Evolutionary conservation across 2,113 vertebrate genomes (phyloP).

Genomic region (Chloebia gouldiae): DNA sequence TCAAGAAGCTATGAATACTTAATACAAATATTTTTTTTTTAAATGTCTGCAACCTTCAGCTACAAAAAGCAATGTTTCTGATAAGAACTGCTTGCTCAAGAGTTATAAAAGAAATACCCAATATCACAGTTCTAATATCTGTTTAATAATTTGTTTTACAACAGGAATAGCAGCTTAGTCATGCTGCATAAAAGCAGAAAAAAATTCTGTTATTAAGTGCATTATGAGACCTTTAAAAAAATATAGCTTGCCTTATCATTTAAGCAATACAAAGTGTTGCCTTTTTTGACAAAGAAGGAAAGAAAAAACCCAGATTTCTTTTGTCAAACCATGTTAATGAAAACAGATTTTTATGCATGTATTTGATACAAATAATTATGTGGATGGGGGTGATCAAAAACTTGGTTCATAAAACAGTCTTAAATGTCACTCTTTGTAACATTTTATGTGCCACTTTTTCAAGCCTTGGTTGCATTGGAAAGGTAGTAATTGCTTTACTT

Average conservation of each 20-base stretch:
- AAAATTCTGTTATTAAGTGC: not conserved
- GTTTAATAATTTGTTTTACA: constrained; percentile 8
- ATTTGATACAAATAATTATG: not conserved
- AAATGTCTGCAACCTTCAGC: not conserved
- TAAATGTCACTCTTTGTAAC: not conserved
- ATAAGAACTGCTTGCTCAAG: not conserved
- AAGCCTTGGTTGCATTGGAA: not conserved
- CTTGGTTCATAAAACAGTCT: not conserved
- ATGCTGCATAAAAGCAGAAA: not conserved
- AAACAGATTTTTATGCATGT: not conserved
- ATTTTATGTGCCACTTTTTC: not conserved
- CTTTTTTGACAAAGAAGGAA: not conserved
- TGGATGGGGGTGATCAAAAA: not conserved
- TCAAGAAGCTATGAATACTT: not conserved
- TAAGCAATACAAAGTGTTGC: not conserved
- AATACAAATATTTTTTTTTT: not conserved
- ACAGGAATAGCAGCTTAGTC: constrained; percentile 26
- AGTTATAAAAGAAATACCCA: not conserved
- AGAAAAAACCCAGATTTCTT: not conserved
- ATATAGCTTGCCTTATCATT: not conserved
- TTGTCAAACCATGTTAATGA: not conserved
- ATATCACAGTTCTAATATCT: not conserved
- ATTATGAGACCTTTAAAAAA: not conserved
- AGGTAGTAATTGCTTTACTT: not conserved
- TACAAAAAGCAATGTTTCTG: not conserved